A percentile compares a stretch with the other conserved stretches of the same genome.
phyloP scores from a whole-genome alignment of 1,140 invertebrate genomes.

The Brachionus rotundiformis region DNA sequence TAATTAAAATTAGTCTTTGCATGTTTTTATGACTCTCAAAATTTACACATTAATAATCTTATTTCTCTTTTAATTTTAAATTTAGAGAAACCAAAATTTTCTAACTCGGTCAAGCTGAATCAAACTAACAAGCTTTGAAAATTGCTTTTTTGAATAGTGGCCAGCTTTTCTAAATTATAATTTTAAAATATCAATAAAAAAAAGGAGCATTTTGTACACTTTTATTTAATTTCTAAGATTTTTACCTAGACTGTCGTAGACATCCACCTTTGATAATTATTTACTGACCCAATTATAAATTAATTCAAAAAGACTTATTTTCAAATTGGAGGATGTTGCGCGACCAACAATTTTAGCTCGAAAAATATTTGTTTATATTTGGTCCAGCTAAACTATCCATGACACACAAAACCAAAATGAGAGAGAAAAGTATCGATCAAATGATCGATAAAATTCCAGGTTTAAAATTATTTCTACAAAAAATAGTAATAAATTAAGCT shows the following conservation, averaged over 20 bases:
- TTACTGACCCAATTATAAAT: background rate
- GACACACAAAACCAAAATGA: background rate
- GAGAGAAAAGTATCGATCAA: background rate
- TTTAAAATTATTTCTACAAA: background rate
- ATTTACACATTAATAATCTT: too few relatives aligned
- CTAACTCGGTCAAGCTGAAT: background rate
- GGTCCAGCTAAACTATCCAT: background rate
- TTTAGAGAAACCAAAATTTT: too few relatives aligned
- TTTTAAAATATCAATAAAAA: background rate
- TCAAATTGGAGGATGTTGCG: slow-evolving; percentile 1
- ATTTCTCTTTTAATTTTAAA: too few relatives aligned
- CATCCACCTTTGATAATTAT: background rate
- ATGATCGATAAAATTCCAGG: slow-evolving; percentile 3
- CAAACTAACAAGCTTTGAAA: background rate
- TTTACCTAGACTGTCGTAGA: background rate
- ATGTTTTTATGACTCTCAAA: too few relatives aligned
- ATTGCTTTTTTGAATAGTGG: background rate
- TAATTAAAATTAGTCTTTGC: too few relatives aligned
- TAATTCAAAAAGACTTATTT: background rate
- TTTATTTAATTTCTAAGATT: slow-evolving; percentile 6
- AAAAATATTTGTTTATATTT: background rate
- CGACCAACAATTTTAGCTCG: background rate
- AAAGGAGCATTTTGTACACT: background rate
- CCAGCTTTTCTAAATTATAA: background rate
- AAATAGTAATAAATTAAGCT: background rate